A percentile compares a stretch with the other conserved stretches of the same genome.
Evolutionary conservation across 2,113 vertebrate genomes (phyloP).

Genomic region (Solea senegalensis): DNA sequence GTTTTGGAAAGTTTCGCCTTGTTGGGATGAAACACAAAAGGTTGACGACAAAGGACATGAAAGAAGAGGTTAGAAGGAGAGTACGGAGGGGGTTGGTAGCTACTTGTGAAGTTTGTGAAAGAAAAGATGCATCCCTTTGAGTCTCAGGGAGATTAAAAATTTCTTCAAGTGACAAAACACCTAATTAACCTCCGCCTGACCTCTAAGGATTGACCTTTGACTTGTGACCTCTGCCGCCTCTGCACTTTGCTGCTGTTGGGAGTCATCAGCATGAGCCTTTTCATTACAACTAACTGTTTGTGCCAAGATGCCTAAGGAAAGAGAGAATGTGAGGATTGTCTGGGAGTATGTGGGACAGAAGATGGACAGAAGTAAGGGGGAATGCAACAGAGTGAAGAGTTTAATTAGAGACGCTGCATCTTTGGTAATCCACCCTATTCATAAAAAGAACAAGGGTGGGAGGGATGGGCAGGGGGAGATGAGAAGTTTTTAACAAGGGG

Average conservation of each 20-base stretch:
- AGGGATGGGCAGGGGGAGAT: conserved; percentile 53
- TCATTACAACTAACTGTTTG: conserved; percentile 37
- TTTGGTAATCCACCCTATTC: conserved; percentile 74
- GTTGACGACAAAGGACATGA: conserved; percentile 61
- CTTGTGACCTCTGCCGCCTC: conserved; percentile 65
- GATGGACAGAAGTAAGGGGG: conserved; percentile 34
- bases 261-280: conserved; percentile 64
- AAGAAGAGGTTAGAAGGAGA: conserved; percentile 44
- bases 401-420: conserved; percentile 77
- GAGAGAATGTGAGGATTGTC: conserved; percentile 56
- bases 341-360: conserved; percentile 32
- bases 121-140: conserved; percentile 69
- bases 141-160: conserved; percentile 79
- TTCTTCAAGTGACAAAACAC: conserved; percentile 79
- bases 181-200: conserved; percentile 73
- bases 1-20: conserved; percentile 61
- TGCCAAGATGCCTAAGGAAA: conserved; percentile 48
- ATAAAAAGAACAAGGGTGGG: conserved; percentile 61
- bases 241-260: conserved; percentile 49
- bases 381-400: conserved; percentile 57
- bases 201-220: conserved; percentile 78
- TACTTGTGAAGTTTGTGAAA: conserved; percentile 61
- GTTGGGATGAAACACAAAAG: conserved; percentile 60
- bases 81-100: conserved; percentile 29
- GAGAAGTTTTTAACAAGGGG: conserved; percentile 76